phyloP scores from a whole-genome alignment of 2,888 invertebrate species.

The Pandemis cinnamomeana region DNA sequence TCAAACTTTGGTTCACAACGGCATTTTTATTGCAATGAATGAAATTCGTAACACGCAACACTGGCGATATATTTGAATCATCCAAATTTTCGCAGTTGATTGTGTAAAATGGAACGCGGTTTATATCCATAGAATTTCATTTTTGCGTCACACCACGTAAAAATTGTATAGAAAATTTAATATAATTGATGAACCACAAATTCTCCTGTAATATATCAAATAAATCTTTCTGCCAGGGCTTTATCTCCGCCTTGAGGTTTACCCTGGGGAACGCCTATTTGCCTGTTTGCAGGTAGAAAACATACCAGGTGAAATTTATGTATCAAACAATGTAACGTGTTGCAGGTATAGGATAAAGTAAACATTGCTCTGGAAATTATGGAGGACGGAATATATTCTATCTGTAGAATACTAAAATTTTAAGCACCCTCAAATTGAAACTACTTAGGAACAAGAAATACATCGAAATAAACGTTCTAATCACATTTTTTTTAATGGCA shows the following conservation, averaged over 20 bases:
- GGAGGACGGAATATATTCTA: conserved; percentile 7
- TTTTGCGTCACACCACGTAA: background rate
- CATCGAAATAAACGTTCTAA: too few species aligned
- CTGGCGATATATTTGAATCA: conserved; percentile 9
- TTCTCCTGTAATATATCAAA: conserved; percentile 37
- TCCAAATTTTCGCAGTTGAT: conserved; percentile 9
- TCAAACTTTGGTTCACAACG: background rate
- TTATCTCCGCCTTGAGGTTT: conserved; percentile 36
- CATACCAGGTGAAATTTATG: conserved; percentile 39
- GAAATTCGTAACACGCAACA: conserved; percentile 3
- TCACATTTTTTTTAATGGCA: too few species aligned
- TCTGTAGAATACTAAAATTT: background rate
- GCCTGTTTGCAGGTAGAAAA: conserved; percentile 33
- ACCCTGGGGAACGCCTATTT: conserved; percentile 35
- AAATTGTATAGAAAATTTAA: conserved; percentile 19
- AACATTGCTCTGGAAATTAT: conserved; percentile 14
- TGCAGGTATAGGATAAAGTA: conserved; percentile 18
- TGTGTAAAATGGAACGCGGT: conserved; percentile 6
- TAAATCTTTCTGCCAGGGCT: conserved; percentile 33
- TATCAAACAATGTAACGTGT: conserved; percentile 38
- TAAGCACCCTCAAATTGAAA: background rate
- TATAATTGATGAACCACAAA: conserved; percentile 38
- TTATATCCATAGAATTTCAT: background rate
- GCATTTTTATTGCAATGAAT: background rate
- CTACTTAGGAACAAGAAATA: too few species aligned